A percentile compares a stretch with the other conserved stretches of the same genome.
These are phyloP conservation scores for Huso huso DNA, from an alignment of 2,797 vertebrate genomes.

Conservation along the genomic window DNA sequence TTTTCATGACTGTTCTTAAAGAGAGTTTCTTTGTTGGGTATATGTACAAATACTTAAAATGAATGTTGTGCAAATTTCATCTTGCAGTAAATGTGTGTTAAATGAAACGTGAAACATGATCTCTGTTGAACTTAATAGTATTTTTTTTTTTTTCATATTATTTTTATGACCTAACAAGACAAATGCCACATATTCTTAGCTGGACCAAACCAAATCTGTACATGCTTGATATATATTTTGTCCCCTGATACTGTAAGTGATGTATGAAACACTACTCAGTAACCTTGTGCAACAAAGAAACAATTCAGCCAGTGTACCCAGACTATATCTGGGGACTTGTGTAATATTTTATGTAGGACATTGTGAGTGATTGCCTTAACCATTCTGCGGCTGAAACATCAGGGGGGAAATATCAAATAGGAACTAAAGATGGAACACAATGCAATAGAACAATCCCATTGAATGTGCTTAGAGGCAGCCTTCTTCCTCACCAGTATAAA, in stretches of 20 bases:
- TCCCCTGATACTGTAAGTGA: slow-evolving; percentile 15
- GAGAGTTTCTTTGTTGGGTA: too few species aligned
- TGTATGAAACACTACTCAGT: slow-evolving; percentile 16
- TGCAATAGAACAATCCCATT: too few species aligned
- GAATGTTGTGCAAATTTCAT: slow-evolving; percentile 27
- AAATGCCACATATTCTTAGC: too few species aligned
- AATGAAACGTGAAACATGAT: slow-evolving; percentile 36
- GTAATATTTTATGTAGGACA: slow-evolving; percentile 16
- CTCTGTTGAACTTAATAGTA: too few species aligned
- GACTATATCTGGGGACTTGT: slow-evolving; percentile 3
- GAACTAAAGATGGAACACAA: not conserved
- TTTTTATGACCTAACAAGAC: too few species aligned
- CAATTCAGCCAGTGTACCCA: not conserved
- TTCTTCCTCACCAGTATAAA: too few species aligned
- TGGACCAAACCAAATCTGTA: slow-evolving; percentile 26
- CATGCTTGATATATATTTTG: slow-evolving; percentile 48
- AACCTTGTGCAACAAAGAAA: slow-evolving; percentile 14
- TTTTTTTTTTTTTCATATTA: too few species aligned
- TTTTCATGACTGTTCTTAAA: too few species aligned
- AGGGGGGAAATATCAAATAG: slow-evolving; percentile 23
- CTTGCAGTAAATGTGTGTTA: slow-evolving; percentile 60
- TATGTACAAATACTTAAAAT: too few species aligned
- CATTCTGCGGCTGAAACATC: slow-evolving; percentile 17
- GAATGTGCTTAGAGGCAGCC: too few species aligned
- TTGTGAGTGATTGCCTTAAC: slow-evolving; percentile 27